Base-by-base conservation (phyloP, 2,113 vertebrate genomes). In the Pelodiscus sinensis region DNA sequence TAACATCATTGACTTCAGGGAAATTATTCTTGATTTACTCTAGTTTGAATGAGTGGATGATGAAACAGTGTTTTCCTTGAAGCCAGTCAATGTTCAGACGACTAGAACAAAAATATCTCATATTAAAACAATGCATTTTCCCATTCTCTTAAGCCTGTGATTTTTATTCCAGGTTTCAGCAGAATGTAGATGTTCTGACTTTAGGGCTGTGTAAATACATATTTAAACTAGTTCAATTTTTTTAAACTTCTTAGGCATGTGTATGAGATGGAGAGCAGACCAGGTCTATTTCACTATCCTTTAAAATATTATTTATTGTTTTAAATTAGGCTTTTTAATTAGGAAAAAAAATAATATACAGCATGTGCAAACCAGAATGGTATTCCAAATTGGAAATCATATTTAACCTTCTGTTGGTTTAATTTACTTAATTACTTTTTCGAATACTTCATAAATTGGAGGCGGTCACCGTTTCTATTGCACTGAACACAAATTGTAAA, bases 171-270 rank as follows among this genome's bases (percentile, higher is more conserved):
- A 18, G n/a, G 38, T 73, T 73, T 73, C 78, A 62, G 15, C 62
- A 81, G 73, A 71, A 83, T 68, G 44, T 24, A 54, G 51, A 2
- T 60, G 24, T 4, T 21, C 2, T n/a, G 5, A 35, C 1, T 78
- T 71, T 77, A 24, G 55, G 83, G 77, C 62, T 7, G 5, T 1
- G 1, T 38, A 10, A 79, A 19, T 24, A 73, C 27, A 44, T 24
- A 58, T 81, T 79, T 50, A 16, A 3, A 27, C 71, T 57, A 21
- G 62, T 29, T 14, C 1, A 3, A 25, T 60, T 27, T 60, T 44
- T 57, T 57, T 35, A 1, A 0, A 0, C 0, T 0, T 88, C 79
- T 92, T 55, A 81, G 44, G 68, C 4, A 2, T 3, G 54, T 11
- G 0, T 6, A 15, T 3, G 56, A 87, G n/a, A 62, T 19, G 10